phyloP scores from a whole-genome alignment of 2,888 invertebrate genomes.

The Panzeria rudis region DNA sequence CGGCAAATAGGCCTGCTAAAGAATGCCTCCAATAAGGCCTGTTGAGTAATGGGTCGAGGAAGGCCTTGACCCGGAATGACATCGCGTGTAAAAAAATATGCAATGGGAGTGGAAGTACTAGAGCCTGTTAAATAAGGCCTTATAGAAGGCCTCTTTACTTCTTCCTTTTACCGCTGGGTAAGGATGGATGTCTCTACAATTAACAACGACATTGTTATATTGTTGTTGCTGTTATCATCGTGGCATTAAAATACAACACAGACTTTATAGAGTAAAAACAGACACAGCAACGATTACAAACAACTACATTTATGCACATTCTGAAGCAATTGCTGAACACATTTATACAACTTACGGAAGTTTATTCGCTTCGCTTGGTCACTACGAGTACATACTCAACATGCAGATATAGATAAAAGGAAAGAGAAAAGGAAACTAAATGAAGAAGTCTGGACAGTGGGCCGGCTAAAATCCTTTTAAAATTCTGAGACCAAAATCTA shows the following conservation, averaged over 20 bases:
- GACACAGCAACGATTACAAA: conserved; percentile 54
- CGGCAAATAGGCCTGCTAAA: too few relatives aligned
- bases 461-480: neutral
- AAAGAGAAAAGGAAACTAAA: conserved; percentile 49
- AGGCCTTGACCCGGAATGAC: too few relatives aligned
- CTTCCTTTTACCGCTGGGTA: too few relatives aligned
- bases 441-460: conserved; percentile 43
- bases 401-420: conserved; percentile 58
- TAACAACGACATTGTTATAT: conserved; percentile 75
- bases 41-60: too few relatives aligned
- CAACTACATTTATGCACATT: conserved; percentile 22
- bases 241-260: conserved; percentile 68
- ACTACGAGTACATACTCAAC: conserved; percentile 41
- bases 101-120: too few relatives aligned
- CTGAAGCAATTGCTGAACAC: conserved; percentile 28
- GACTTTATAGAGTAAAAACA: conserved; percentile 70
- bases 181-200: conserved; percentile 77
- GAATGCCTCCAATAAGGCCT: too few relatives aligned
- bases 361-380: conserved; percentile 60
- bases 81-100: too few relatives aligned
- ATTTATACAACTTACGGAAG: conserved; percentile 60
- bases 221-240: conserved; percentile 34
- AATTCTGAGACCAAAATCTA: neutral
- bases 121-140: too few relatives aligned
- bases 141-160: too few relatives aligned